phyloP scores from a whole-genome alignment of 2,797 vertebrate genomes.

The Merluccius polli region DNA sequence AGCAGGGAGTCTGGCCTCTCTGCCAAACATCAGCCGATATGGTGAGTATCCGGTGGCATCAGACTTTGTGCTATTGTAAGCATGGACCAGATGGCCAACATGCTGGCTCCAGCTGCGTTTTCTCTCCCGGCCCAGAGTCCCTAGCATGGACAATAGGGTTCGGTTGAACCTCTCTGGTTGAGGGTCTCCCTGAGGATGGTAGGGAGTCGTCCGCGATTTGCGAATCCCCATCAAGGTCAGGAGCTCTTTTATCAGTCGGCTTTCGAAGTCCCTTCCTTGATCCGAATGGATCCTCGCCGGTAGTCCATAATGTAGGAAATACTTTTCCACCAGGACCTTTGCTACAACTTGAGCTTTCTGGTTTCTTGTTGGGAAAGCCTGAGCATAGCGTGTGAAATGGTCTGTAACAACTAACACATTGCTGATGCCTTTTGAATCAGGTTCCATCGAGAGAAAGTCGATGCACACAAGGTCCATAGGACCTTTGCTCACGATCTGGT shows the following conservation, averaged over 20 bases:
- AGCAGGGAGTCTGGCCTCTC: conserved; percentile 18
- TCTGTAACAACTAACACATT: conserved; percentile 23
- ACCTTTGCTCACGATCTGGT: conserved; percentile 16
- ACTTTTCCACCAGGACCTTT: conserved; percentile 18
- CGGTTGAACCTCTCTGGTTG: conserved; percentile 18
- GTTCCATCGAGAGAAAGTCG: conserved; percentile 19
- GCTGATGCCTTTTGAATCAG: conserved; percentile 3
- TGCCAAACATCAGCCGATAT: conserved; percentile 24
- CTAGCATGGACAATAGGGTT: conserved; percentile 23
- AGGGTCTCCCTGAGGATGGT: conserved; percentile 27
- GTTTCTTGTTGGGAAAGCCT: conserved; percentile 15
- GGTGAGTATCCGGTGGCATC: conserved; percentile 18
- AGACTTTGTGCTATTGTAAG: conserved; percentile 20
- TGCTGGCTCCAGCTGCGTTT: conserved; percentile 19
- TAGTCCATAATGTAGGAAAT: conserved; percentile 21
- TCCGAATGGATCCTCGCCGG: conserved; percentile 21
- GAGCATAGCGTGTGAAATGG: conserved; percentile 23
- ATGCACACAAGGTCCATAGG: conserved; percentile 17
- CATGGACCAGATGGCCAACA: conserved; percentile 5
- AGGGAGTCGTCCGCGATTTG: conserved; percentile 13
- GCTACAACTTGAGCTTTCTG: conserved; percentile 8
- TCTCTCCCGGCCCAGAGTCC: not conserved
- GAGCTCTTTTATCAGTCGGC: conserved; percentile 6
- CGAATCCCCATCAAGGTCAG: conserved; percentile 8
- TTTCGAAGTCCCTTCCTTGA: conserved; percentile 16